Evolutionary conservation across 2,797 vertebrate genomes (phyloP), one percentile per base, ranked within the genome.

Genomic region (Geotrypetes seraphini): DNA sequence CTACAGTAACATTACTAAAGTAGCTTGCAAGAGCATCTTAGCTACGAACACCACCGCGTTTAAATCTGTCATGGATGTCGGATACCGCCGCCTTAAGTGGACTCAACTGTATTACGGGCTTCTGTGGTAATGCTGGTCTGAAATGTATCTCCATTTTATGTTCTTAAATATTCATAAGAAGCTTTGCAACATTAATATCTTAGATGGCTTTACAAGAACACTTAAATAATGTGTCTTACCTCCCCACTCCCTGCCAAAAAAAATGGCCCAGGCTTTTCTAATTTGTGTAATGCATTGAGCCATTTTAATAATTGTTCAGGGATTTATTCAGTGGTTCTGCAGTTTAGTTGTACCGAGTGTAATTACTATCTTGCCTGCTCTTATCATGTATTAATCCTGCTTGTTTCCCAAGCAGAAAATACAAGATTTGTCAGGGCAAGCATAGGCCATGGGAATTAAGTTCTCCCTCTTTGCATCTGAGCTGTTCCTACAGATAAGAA

Each of bases 121-220:
- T 71, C 66, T 78, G 72, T 44, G 76, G 75, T 77, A 79, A 78
- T 73, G 60, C 57, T 47, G 66, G 60, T 47, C 69, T 61, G 53
- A 62, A 80, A 71, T 39, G 77, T 78, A 78, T 79, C 84, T 84
- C 78, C 86, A 90, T 95, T 93, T 93, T 86, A 89, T 67, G 85
- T 86, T 86, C 86, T 97, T 92, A 97, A 96, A 96, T 96, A 97
- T 97, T 97, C 85, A 97, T 96, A 92, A 96, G 91, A 87, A 88
- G 91, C 90, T 96, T 90, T 94, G 84, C 87, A 90, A 87, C 92
- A 97, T 97, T 97, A 97, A 97, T 97, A 94, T 97, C 91, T 93
- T 92, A 93, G 87, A 93, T 90, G 90, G 89, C 86, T 97, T n/a
- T 96, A 97, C 91, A 96, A 97, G 92, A 97, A 97, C 93, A 97